These are phyloP conservation scores for Xenus cinereus DNA, from an alignment of 2,113 vertebrate genomes.

Conservation along the genomic window DNA sequence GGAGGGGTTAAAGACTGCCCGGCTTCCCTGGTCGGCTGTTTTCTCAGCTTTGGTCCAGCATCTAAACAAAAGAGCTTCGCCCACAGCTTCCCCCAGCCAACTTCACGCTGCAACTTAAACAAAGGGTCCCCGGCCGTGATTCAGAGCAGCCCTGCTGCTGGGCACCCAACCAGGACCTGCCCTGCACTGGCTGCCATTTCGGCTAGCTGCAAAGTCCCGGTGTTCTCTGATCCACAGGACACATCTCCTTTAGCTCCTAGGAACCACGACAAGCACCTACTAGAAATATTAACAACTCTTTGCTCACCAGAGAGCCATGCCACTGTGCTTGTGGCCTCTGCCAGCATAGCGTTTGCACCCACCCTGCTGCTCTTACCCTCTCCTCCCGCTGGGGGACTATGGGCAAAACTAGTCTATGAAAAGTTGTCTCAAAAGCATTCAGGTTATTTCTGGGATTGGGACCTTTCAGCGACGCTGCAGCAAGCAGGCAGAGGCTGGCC, in stretches of 20 bases:
- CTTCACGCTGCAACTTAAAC: background rate
- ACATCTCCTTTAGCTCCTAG: background rate
- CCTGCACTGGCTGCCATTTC: background rate
- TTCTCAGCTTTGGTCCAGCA: background rate
- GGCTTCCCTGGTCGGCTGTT: background rate
- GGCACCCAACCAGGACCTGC: background rate
- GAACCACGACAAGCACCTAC: fast-evolving
- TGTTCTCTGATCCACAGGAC: background rate
- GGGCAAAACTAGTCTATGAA: background rate
- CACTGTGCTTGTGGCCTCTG: background rate
- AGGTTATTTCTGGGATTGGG: background rate
- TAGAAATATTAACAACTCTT: background rate
- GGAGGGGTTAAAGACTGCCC: background rate
- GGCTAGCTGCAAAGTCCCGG: background rate
- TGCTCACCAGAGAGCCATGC: background rate
- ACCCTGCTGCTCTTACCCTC: background rate
- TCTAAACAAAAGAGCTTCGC: background rate
- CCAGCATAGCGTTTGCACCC: background rate
- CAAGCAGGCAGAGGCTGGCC: background rate
- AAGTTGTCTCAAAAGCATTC: background rate
- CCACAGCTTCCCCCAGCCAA: background rate
- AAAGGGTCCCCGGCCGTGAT: background rate
- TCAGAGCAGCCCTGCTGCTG: fast-evolving
- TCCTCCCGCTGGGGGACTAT: background rate
- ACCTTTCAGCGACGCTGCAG: background rate